A percentile compares a stretch with the other conserved stretches of the same genome.
phyloP scores from a whole-genome alignment of 2,888 invertebrate species.

The Eucera pruinosa region DNA sequence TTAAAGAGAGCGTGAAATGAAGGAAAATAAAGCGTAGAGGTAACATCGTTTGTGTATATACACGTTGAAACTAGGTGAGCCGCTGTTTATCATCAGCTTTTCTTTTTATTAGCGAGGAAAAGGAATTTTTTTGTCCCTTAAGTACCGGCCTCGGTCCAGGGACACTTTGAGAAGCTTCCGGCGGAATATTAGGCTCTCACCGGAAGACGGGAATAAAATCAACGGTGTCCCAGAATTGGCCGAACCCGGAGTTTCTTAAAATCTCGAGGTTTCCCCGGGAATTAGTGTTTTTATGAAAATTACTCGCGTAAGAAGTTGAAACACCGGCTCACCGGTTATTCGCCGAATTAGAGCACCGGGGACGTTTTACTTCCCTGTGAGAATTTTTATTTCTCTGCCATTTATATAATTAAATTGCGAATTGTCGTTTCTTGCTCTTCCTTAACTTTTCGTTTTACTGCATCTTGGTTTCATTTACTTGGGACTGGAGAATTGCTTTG shows the following conservation, averaged over 20 bases:
- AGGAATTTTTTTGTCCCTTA: constrained; percentile 5
- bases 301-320: constrained; percentile 24
- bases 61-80: neutral
- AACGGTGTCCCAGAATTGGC: constrained; percentile 18
- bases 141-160: no score
- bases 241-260: constrained; percentile 21
- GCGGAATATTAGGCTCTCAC: constrained; percentile 1
- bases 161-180: neutral
- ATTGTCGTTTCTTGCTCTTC: neutral
- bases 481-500: neutral
- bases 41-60: neutral
- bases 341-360: neutral
- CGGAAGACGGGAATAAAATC: constrained; percentile 20
- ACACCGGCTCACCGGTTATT: neutral
- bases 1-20: neutral
- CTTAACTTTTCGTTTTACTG: neutral
- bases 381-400: constrained; percentile 7
- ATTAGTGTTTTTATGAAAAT: constrained; percentile 45
- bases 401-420: constrained; percentile 30
- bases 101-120: constrained; percentile 9
- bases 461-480: neutral
- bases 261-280: neutral
- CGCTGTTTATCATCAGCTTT: constrained; percentile 22
- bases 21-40: no score
- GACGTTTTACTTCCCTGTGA: constrained; percentile 6